Evolutionary conservation across 1,140 invertebrate species (phyloP).

Genomic region (Rhopalosiphum maidis): DNA sequence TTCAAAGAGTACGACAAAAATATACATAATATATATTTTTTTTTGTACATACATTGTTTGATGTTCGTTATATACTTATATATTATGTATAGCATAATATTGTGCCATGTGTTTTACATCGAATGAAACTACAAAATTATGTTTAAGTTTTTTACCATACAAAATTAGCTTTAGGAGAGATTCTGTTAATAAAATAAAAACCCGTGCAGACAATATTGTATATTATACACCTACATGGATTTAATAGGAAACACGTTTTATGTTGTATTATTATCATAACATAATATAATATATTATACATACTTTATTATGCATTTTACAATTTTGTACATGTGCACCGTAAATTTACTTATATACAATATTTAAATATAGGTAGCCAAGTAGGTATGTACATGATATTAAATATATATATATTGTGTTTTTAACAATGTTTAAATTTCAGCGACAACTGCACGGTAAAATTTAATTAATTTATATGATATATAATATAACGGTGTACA

Average conservation of each 20-base stretch:
- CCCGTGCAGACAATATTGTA: not conserved
- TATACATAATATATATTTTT: conserved; percentile 23
- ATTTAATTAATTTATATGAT: not conserved
- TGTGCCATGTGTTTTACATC: not conserved
- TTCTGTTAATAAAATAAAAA: not conserved
- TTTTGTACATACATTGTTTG: conserved; percentile 14
- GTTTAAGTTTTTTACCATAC: conserved; percentile 28
- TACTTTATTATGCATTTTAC: conserved; percentile 19
- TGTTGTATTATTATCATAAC: not conserved
- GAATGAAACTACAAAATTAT: not conserved
- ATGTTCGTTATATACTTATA: not conserved
- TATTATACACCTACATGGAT: conserved; percentile 1
- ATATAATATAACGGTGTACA: not conserved
- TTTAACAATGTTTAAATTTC: not conserved
- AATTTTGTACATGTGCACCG: not conserved
- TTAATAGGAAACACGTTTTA: conserved; percentile 7
- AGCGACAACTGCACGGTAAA: not conserved
- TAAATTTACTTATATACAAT: not conserved
- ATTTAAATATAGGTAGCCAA: not conserved
- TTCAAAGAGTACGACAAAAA: not conserved
- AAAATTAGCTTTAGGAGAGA: conserved; percentile 3
- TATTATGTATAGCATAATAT: not conserved
- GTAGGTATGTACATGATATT: not conserved
- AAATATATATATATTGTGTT: not conserved
- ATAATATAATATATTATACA: not conserved